Evolutionary conservation across 2,797 vertebrate species (phyloP).

Genomic region (Typhlichthys eigenmanni): DNA sequence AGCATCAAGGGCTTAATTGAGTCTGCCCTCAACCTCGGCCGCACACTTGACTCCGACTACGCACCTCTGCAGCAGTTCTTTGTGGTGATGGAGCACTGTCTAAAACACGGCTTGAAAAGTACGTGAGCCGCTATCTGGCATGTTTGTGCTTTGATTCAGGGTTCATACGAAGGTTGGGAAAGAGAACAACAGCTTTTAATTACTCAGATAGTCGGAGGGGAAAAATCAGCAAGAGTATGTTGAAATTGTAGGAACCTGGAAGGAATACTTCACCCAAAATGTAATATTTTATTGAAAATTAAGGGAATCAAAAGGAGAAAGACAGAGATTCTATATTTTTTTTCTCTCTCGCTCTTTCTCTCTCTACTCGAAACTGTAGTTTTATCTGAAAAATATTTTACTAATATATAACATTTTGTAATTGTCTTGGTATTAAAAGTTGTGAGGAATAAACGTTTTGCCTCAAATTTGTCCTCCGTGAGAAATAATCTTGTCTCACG

Average conservation of each 20-base stretch:
- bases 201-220: background rate
- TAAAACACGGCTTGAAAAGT: slow-evolving; percentile 98
- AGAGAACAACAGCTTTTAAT: background rate
- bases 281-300: no score
- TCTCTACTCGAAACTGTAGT: no score
- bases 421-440: no score
- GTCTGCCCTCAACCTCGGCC: slow-evolving; percentile 93
- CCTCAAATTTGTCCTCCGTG: no score
- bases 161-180: background rate
- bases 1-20: slow-evolving; percentile 98
- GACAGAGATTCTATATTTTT: no score
- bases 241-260: background rate
- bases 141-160: background rate
- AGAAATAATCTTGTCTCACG: no score
- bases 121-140: slow-evolving; percentile 2
- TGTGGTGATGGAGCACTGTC: slow-evolving; percentile 98
- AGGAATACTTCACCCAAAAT: no score
- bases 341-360: no score
- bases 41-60: slow-evolving; percentile 95
- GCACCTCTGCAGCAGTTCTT: slow-evolving; percentile 98
- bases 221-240: background rate
- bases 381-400: no score
- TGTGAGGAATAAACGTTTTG: no score
- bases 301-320: no score
- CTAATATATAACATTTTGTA: no score